These are phyloP conservation scores for Arctia plantaginis DNA, from an alignment of 2,888 invertebrate genomes.

Conservation along the genomic window DNA sequence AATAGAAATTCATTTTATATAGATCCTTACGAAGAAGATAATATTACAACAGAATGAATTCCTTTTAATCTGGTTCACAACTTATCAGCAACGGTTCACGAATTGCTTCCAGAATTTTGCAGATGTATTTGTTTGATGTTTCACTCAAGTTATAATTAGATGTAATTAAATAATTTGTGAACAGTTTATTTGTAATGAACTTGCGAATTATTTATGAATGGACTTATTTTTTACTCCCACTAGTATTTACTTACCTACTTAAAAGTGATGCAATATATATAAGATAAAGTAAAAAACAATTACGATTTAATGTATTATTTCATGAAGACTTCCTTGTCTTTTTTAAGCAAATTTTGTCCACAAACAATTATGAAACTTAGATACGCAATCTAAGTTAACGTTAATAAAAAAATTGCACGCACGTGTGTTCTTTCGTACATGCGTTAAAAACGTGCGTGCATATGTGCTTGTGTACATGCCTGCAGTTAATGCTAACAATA, in stretches of 20 bases:
- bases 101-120: neutral
- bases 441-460: neutral
- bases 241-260: no score
- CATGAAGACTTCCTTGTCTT: no score
- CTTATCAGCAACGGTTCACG: neutral
- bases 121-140: neutral
- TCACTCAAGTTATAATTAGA: neutral
- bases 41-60: neutral
- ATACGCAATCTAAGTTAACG: no score
- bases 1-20: neutral
- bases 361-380: no score
- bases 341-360: no score
- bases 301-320: no score
- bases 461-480: neutral
- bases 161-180: neutral
- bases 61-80: neutral
- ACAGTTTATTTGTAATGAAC: neutral
- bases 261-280: no score
- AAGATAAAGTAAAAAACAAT: no score
- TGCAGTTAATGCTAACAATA: neutral
- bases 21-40: neutral
- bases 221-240: neutral
- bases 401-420: no score
- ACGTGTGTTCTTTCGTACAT: neutral
- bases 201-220: neutral